These are phyloP conservation scores for Phycodurus eques DNA, from an alignment of 2,113 vertebrate species.

Conservation along the genomic window DNA sequence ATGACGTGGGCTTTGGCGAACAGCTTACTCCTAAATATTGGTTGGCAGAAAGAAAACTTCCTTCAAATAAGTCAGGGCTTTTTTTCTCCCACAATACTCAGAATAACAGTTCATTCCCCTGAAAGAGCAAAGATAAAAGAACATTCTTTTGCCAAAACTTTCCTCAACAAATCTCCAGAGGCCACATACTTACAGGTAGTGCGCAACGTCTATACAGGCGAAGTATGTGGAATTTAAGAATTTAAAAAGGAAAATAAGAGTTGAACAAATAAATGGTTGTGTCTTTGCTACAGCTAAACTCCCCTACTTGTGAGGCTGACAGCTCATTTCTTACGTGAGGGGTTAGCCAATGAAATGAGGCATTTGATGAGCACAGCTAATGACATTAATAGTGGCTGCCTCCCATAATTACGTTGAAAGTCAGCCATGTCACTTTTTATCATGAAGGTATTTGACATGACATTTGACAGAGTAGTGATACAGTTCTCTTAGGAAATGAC, in stretches of 20 bases:
- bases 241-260: slow-evolving; percentile 21
- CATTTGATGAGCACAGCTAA: slow-evolving; percentile 41
- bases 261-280: slow-evolving; percentile 58
- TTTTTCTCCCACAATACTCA: slow-evolving; percentile 46
- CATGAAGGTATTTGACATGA: slow-evolving; percentile 1
- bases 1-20: slow-evolving; percentile 7
- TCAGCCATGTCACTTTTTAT: slow-evolving; percentile 43
- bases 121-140: slow-evolving; percentile 50
- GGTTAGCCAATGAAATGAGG: slow-evolving; percentile 48
- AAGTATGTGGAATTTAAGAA: slow-evolving; percentile 46
- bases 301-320: slow-evolving; percentile 45
- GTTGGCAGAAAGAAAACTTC: slow-evolving; percentile 12
- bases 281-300: slow-evolving; percentile 61
- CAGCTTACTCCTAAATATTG: slow-evolving; percentile 4
- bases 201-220: slow-evolving; percentile 58
- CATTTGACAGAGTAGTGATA: neutral
- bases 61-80: slow-evolving; percentile 35
- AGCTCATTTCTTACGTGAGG: slow-evolving; percentile 54
- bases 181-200: slow-evolving; percentile 59
- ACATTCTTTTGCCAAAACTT: slow-evolving; percentile 42
- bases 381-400: slow-evolving; percentile 45
- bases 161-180: slow-evolving; percentile 42
- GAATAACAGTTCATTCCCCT: slow-evolving; percentile 44
- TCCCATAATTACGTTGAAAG: slow-evolving; percentile 38
- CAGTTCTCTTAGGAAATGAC: neutral